Evolutionary conservation across 2,113 vertebrate genomes (phyloP).

Genomic region (Naja naja): DNA sequence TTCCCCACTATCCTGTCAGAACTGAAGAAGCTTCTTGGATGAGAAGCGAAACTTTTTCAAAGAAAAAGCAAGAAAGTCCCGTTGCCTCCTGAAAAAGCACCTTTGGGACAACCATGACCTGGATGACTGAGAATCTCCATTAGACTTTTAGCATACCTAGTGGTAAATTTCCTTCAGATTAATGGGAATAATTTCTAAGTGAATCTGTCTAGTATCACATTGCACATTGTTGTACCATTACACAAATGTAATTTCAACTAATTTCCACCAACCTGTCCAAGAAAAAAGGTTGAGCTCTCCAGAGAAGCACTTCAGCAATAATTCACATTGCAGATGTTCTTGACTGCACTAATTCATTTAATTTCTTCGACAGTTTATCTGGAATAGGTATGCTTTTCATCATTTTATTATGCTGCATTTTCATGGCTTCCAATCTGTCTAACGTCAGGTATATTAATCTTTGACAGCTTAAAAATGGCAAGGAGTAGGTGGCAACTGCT

Average conservation of each 20-base stretch:
- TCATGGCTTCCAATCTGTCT: conserved; percentile 51
- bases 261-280: conserved; percentile 35
- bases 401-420: conserved; percentile 49
- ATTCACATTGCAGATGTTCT: conserved; percentile 46
- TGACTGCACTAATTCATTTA: conserved; percentile 52
- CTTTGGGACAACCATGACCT: too few species aligned
- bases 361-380: conserved; percentile 56
- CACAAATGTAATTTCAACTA: not conserved
- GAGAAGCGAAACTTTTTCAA: too few species aligned
- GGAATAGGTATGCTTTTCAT: conserved; percentile 54
- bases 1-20: too few species aligned
- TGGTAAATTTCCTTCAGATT: not conserved
- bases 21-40: too few species aligned
- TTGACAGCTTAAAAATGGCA: conserved; percentile 44
- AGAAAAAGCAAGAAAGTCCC: too few species aligned
- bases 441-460: conserved; percentile 44
- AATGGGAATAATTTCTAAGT: not conserved
- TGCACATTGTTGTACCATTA: not conserved
- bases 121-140: too few species aligned
- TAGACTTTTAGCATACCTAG: not conserved
- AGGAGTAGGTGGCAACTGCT: conserved; percentile 31
- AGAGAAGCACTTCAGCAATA: conserved; percentile 51
- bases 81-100: too few species aligned
- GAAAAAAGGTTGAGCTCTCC: conserved; percentile 50
- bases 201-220: not conserved